Base-by-base conservation (phyloP, 2,113 vertebrate genomes). In the Lamprotornis superbus region DNA sequence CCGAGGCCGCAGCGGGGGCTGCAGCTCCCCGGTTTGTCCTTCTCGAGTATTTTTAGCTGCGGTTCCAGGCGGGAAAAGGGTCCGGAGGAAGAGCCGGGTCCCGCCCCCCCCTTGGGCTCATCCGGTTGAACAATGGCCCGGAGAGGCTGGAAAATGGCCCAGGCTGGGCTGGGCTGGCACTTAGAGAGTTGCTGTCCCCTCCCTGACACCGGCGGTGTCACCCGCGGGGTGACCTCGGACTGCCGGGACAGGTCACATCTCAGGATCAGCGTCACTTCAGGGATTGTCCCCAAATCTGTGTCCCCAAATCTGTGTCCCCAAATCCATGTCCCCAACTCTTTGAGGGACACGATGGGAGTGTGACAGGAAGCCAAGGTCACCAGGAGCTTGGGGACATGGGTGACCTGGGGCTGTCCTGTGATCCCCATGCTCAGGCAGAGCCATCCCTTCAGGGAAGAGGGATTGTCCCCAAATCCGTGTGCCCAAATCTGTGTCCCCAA, bases 51-150 rank as follows among this genome's bases (percentile, higher is more conserved):
- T 96, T 93, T 95, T 94, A 95, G 94, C 90, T 37, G 60, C 4
- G 23, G 87, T n/a, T 8, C 17, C 11, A 13, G 70, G n/a, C 75
- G 89, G 96, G 94, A 83, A 83, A 90, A 93, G 76, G 47, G 89
- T 89, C 55, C 23, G 40, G 83, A 95, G 94, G 96, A 96, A 95
- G 80, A 92, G 90, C 70, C 15, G 6, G 59, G 68, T 84, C 91
- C 91, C 42, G 1, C 79, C 63, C 49, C 22, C 65, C 82, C 68
- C 49, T 27, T 1, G 11, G 49, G 53, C 22, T 64, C 89, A 95
- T 96, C 95, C 94, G 91, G 94, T 86, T 0, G 5, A 92, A 95
- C 96, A 95, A 93, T 96, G 91, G 89, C 50, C 59, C 21, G 6
- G 77, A 59, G 69, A 56, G 70, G 56, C 47, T 87, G 92, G 35